A percentile compares a stretch with the other conserved stretches of the same genome.
Evolutionary conservation across 2,113 vertebrate species (phyloP).

Genomic region (Argyrosomus japonicus): DNA sequence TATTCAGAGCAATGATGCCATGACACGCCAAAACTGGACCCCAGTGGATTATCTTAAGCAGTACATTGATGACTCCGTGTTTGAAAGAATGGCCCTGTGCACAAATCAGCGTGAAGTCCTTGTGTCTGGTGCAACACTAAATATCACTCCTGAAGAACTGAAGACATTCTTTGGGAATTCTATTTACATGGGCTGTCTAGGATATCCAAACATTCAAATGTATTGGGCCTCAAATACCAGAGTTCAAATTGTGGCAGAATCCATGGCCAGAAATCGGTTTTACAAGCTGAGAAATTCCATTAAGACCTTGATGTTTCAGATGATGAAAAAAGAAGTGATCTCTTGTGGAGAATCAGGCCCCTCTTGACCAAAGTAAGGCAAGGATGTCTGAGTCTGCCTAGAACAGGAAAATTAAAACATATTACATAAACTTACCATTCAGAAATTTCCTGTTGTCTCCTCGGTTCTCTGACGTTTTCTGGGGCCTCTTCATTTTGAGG

Average conservation of each 20-base stretch:
- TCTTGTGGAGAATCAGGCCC: neutral
- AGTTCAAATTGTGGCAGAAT: neutral
- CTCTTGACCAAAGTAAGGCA: neutral
- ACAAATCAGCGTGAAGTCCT: too few species aligned
- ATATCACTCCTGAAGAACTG: neutral
- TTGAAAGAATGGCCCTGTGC: too few species aligned
- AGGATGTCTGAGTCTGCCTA: neutral
- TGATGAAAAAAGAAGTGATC: neutral
- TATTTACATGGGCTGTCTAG: neutral
- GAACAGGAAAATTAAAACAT: neutral
- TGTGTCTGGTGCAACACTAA: neutral
- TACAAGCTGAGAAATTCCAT: neutral
- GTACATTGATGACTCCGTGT: too few species aligned
- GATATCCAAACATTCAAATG: neutral
- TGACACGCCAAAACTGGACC: too few species aligned
- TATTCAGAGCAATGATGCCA: too few species aligned
- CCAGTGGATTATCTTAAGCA: too few species aligned
- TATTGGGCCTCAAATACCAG: neutral
- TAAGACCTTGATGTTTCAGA: neutral
- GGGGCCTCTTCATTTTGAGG: too few species aligned
- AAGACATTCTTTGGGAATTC: neutral
- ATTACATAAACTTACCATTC: too few species aligned
- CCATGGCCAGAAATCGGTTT: neutral
- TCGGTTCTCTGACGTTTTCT: too few species aligned
- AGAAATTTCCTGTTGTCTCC: too few species aligned